Conservation (phyloP, 2,888 invertebrate species). For the Acrobeloides nanus region DNA sequence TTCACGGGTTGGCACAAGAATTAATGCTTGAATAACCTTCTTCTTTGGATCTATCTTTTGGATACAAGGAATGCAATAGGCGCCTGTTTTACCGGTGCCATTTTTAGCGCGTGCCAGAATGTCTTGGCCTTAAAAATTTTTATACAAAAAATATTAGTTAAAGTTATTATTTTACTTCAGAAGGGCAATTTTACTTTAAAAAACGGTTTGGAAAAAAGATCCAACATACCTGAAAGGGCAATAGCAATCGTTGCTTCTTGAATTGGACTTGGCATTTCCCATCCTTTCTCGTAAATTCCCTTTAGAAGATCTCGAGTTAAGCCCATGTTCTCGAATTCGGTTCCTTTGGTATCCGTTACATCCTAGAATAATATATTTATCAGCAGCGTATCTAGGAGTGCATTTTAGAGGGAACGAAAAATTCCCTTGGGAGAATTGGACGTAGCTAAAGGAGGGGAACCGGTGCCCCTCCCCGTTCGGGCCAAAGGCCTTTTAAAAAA, state of each 20-base stretch:
- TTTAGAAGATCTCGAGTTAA: constrained; percentile 90
- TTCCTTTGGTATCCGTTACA: constrained; percentile 96
- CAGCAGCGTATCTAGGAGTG: too few relatives aligned
- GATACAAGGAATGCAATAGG: constrained; percentile 94
- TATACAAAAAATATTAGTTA: background rate
- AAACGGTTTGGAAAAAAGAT: background rate
- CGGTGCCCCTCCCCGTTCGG: too few relatives aligned
- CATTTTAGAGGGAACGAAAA: too few relatives aligned
- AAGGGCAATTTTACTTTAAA: too few relatives aligned
- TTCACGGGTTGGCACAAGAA: constrained; percentile 97
- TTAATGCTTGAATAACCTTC: constrained; percentile 85
- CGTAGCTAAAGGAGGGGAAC: too few relatives aligned
- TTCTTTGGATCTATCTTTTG: constrained; percentile 73
- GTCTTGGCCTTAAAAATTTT: constrained; percentile 61
- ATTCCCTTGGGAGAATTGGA: too few relatives aligned
- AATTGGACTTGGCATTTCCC: constrained; percentile 97
- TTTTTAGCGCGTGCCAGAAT: constrained; percentile 97
- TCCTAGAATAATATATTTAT: too few relatives aligned
- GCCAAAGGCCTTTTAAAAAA: too few relatives aligned
- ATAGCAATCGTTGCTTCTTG: constrained; percentile 99
- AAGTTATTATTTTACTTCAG: background rate
- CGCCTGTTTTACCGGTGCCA: constrained; percentile 98
- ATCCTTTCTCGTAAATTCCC: constrained; percentile 97
- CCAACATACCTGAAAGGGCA: constrained; percentile 78
- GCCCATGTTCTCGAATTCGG: constrained; percentile 99